A percentile compares a stretch with the other conserved stretches of the same genome.
Evolutionary conservation across 2,113 vertebrate species (phyloP).

Genomic region (Octodon degus): DNA sequence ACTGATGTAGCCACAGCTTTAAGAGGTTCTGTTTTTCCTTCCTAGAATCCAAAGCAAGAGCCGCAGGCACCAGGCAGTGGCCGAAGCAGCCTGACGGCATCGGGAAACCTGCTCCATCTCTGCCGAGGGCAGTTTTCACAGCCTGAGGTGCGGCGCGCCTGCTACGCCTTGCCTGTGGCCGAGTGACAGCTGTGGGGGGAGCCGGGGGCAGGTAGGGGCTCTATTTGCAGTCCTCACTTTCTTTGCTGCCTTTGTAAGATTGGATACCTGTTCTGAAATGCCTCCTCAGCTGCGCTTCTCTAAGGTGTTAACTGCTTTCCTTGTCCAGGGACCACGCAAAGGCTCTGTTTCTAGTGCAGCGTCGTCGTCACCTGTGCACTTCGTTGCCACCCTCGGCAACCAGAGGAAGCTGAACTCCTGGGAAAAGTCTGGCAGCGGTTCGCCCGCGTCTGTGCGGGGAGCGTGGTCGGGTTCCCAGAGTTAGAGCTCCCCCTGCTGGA

Average conservation of each 20-base stretch:
- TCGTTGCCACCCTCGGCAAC: slow-evolving; percentile 39
- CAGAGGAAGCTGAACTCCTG: not conserved
- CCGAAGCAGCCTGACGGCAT: not conserved
- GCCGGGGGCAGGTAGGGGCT: too few relatives aligned
- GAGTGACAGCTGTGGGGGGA: not conserved
- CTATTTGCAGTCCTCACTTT: not conserved
- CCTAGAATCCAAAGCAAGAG: not conserved
- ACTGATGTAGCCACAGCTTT: not conserved
- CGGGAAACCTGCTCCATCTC: slow-evolving; percentile 81
- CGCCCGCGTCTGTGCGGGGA: not conserved
- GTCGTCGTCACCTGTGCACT: not conserved
- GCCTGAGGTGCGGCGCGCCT: not conserved
- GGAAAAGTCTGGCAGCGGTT: not conserved
- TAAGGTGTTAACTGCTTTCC: slow-evolving; percentile 57
- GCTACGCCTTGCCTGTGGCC: not conserved
- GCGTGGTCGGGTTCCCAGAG: slow-evolving; percentile 81
- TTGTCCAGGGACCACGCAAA: not conserved
- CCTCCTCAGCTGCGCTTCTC: slow-evolving; percentile 29
- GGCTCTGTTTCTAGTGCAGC: slow-evolving; percentile 61
- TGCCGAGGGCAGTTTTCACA: slow-evolving; percentile 85
- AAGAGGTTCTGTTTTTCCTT: not conserved
- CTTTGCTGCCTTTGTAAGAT: not conserved
- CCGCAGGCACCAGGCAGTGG: not conserved
- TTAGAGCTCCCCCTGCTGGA: slow-evolving; percentile 88
- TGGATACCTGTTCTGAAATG: slow-evolving; percentile 1